Base-by-base conservation (phyloP, 2,797 vertebrate genomes). In the Pelobates cultripes region DNA sequence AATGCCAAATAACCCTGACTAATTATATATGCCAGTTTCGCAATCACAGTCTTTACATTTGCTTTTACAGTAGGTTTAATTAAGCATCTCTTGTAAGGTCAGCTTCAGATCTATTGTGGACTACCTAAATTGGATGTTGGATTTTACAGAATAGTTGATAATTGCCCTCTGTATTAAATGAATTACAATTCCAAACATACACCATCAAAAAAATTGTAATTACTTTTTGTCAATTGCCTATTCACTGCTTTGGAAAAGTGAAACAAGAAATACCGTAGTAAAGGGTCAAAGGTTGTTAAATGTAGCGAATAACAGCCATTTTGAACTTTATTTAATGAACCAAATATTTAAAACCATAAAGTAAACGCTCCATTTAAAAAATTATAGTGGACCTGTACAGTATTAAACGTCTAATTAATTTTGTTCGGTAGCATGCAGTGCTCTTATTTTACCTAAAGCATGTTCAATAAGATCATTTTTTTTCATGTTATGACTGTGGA, bases 161-260 rank as follows among this genome's bases (percentile, higher is more conserved):
- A 94, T 95, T 95, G 92, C 88, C 90, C 91, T 96, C 95, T 95
- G 90, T 95, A 94, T 94, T 94, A 93, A 90, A 93, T 90, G 91
- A 94, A 95, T 94, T 93, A 91, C 90, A 95, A 93, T 90, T 87
- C 90, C 90, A 95, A 95, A 96, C 96, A 93, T 95, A 94, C 93
- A 87, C 88, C 90, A 92, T 95, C 94, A 96, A 95, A 95, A 95
- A 94, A 95, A 94, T 94, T 96, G 93, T 95, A 95, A 96, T 94
- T 95, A 92, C 95, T 91, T 41, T 51, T 93, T 89, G 90, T 93
- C 93, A 88, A 92, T 92, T 94, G 91, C 94, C 92, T 91, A 93
- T 92, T 91, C 93, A 93, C 80, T 91, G 91, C 88, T 86, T 90
- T 88, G 90, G 90, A 92, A 91, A 93, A 89, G 87, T 85, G 81